phyloP scores from a whole-genome alignment of 2,113 vertebrate species.

The Cryptoleucopteryx plumbea region DNA sequence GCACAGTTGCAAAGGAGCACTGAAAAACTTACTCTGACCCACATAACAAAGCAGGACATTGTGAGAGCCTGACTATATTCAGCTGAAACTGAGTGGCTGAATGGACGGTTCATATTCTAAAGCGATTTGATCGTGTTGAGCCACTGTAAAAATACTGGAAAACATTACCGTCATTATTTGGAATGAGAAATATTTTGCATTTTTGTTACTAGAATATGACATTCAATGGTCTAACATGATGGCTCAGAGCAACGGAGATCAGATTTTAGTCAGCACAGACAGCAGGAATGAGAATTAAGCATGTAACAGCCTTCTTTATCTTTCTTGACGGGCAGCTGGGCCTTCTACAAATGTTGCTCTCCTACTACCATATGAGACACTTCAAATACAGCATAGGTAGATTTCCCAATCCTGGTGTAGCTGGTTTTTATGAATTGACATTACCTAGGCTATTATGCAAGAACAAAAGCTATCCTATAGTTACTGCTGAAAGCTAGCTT shows the following conservation, averaged over 20 bases:
- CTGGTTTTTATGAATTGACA: neutral
- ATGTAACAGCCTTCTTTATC: neutral
- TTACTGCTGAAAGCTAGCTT: neutral
- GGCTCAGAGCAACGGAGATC: neutral
- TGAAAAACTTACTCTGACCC: neutral
- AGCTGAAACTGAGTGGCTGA: neutral
- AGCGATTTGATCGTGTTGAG: neutral
- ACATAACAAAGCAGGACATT: neutral
- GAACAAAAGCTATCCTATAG: neutral
- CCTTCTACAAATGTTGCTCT: neutral
- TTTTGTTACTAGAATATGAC: neutral
- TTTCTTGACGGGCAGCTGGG: neutral
- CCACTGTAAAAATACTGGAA: neutral
- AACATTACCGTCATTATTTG: neutral
- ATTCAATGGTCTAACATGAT: rapidly evolving
- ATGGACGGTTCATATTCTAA: neutral
- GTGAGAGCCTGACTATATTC: neutral
- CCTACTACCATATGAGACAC: neutral
- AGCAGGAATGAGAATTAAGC: neutral
- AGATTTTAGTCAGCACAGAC: neutral
- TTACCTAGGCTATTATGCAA: neutral
- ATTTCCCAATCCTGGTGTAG: neutral
- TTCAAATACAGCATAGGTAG: neutral
- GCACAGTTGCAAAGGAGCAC: neutral
- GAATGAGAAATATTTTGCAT: neutral